Percentiles rank a stretch among this genome's conserved stretches.
These are phyloP conservation scores for Drosophila rufa DNA, from an alignment of 1,140 invertebrate species.

Conservation along the genomic window DNA sequence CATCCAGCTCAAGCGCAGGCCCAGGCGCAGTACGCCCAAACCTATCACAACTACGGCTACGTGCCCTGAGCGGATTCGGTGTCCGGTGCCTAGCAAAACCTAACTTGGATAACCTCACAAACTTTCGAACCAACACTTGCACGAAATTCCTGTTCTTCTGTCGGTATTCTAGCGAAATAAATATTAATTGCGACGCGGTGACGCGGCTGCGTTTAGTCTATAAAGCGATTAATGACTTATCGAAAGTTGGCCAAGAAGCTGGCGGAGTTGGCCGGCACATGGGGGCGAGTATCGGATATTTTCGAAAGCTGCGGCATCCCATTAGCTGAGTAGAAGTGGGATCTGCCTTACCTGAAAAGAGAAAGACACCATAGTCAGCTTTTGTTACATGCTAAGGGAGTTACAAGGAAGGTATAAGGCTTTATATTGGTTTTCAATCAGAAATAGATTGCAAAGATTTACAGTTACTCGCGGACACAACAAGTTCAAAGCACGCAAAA, in stretches of 20 bases:
- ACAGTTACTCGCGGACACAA: conserved; percentile 56
- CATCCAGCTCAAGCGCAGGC: conserved; percentile 67
- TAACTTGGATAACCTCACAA: conserved; percentile 9
- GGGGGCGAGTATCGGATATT: not conserved
- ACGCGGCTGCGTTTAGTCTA: conserved; percentile 21
- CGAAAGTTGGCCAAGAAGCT: conserved; percentile 1
- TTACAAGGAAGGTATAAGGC: conserved; percentile 25
- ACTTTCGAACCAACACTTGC: conserved; percentile 12
- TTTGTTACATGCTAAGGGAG: conserved; percentile 29
- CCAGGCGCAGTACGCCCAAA: conserved; percentile 71
- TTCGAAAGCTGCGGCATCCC: conserved; percentile 25
- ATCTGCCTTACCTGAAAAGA: conserved; percentile 47
- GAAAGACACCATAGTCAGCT: conserved; percentile 5
- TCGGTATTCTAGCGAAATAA: conserved; percentile 64
- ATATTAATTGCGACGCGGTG: conserved; percentile 30
- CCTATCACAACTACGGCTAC: conserved; percentile 82
- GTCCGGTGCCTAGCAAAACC: conserved; percentile 16
- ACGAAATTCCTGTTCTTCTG: conserved; percentile 54
- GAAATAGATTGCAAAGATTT: conserved; percentile 37
- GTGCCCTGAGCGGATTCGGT: conserved; percentile 61
- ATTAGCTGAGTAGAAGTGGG: not conserved
- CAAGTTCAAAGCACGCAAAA: conserved; percentile 16
- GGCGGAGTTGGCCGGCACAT: conserved; percentile 19
- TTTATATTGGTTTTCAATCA: not conserved
- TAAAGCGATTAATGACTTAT: conserved; percentile 37